phyloP scores from a whole-genome alignment of 2,113 vertebrate species.

The Cyphomyrus discorhynchus region DNA sequence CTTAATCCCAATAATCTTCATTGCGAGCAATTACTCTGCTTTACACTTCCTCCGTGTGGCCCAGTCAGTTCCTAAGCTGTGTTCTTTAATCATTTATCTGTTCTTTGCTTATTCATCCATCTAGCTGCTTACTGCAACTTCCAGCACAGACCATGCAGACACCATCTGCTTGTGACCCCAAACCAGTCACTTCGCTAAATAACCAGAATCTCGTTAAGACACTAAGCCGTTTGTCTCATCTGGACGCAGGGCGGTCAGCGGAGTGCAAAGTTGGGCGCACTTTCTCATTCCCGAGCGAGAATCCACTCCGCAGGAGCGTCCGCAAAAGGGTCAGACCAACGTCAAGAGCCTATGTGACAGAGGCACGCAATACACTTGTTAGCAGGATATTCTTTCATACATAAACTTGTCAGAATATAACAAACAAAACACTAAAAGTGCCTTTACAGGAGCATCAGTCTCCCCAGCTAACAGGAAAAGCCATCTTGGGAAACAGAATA shows the following conservation, averaged over 20 bases:
- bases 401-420: constrained; percentile 9
- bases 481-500: background rate
- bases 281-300: background rate
- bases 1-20: constrained; percentile 10
- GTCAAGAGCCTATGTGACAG: background rate
- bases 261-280: background rate
- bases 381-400: background rate
- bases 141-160: background rate
- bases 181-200: background rate
- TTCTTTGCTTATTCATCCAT: background rate
- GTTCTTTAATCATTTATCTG: background rate
- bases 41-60: background rate
- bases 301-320: background rate
- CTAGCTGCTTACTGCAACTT: background rate
- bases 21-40: background rate
- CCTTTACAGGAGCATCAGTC: background rate
- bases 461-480: background rate
- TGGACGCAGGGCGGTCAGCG: background rate
- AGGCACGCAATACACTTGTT: constrained; percentile 3
- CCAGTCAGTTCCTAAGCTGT: background rate
- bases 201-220: background rate
- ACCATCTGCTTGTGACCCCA: background rate
- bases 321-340: background rate
- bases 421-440: constrained; percentile 11
- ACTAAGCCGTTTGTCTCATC: background rate